Conservation (phyloP, 2,888 invertebrate genomes). For the Drosophila mimica region DNA sequence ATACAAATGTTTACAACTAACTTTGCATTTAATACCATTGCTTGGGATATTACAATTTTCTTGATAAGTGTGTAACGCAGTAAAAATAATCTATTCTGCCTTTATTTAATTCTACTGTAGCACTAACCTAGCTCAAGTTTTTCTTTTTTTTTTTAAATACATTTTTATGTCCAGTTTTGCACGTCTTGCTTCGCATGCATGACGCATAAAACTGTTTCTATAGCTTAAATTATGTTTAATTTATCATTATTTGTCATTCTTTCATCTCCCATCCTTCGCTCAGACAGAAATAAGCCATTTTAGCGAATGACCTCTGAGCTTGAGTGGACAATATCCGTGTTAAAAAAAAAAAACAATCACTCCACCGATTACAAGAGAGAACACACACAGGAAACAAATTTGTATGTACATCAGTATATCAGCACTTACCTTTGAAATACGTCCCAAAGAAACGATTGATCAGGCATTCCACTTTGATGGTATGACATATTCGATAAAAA, state of each 20-base stretch:
- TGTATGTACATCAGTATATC: neutral
- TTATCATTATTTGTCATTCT: neutral
- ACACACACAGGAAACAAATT: neutral
- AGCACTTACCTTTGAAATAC: slow-evolving; percentile 87
- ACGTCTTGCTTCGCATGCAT: neutral
- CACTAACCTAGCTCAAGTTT: neutral
- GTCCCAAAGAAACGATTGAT: slow-evolving; percentile 92
- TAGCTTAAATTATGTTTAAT: neutral
- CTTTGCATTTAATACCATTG: neutral
- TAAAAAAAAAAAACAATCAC: neutral
- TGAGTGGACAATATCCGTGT: neutral
- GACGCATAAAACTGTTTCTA: neutral
- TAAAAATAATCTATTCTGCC: neutral
- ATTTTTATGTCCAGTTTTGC: neutral
- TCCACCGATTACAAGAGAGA: neutral
- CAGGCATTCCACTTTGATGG: slow-evolving; percentile 89
- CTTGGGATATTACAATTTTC: neutral
- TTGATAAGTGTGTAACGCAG: neutral
- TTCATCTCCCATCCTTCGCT: neutral
- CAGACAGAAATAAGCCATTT: neutral
- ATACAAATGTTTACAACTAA: neutral
- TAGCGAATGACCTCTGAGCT: neutral
- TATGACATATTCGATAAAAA: slow-evolving; percentile 83
- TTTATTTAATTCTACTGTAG: neutral
- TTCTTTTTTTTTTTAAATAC: neutral